Conservation (phyloP, 2,797 vertebrate species). For the Sebastes trivittatus region DNA sequence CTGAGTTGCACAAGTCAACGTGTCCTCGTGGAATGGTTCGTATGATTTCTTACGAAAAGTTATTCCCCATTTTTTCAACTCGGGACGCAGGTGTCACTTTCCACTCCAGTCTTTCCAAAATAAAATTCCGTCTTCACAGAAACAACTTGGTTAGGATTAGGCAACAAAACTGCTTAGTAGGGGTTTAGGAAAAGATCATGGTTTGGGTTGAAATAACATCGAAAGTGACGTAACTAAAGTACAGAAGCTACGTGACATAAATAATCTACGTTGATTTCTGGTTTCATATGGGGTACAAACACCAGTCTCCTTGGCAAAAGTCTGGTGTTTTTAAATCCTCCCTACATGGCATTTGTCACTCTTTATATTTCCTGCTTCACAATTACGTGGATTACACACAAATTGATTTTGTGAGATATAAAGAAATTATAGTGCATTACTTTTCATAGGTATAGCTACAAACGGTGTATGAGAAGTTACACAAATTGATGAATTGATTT, state of each 20-base stretch:
- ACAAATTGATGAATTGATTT: constrained; percentile 46
- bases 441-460: background rate
- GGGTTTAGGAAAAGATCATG: background rate
- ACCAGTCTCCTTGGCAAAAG: fast-evolving
- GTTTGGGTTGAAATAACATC: background rate
- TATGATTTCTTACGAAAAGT: background rate
- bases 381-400: background rate
- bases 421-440: background rate
- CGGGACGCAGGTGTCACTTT: background rate
- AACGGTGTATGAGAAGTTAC: background rate
- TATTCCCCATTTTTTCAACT: background rate
- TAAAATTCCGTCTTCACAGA: background rate
- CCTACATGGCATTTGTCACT: too few relatives aligned
- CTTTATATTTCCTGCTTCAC: background rate
- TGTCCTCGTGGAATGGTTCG: background rate
- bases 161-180: background rate
- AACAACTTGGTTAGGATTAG: background rate
- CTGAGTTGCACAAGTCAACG: background rate
- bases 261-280: background rate
- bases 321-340: fast-evolving
- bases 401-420: background rate
- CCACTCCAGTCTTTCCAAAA: background rate
- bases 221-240: background rate
- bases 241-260: background rate
- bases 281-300: background rate